Evolutionary conservation across 2,888 invertebrate genomes (phyloP), one percentile per base, ranked within the genome.

Genomic region (Adelphocoris suturalis): DNA sequence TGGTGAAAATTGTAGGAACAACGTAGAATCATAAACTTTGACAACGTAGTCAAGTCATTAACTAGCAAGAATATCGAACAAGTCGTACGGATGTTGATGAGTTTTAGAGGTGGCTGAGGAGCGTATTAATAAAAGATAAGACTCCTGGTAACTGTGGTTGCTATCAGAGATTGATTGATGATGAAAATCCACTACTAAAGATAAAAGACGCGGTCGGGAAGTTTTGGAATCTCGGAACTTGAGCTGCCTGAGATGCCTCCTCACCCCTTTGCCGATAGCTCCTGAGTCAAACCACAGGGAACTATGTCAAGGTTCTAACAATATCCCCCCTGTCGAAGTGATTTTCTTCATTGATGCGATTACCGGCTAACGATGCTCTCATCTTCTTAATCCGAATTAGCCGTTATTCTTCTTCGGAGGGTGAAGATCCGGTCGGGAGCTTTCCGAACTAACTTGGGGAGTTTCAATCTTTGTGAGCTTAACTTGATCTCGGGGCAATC

Each of bases 311-410:
- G 68, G 68, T 68, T 68, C 23, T 68, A 68, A 68, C 68, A 68
- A 68, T 68, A 68, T 68, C 68, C 19, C 19, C 68, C 68, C 61
- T 61, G 61, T 68, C 68, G 68, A 68, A 68, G 68, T 68, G 68
- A 68, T 68, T 68, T 68, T 68, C 68, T 68, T 68, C 68, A 68
- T 68, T 68, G 68, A 68, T 68, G 68, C 27, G 68, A 68, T 68
- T 68, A 68, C 68, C 23, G 68, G 68, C 68, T 68, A 68, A 68
- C 68, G 68, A 68, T 68, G 68, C 68, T 68, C 68, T 23, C 68
- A 68, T 68, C 68, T 68, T 23, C 68, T 68, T 68, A 68, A 68
- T 68, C 68, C 68, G 68, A 68, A 68, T 68, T 68, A 68, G 68
- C 68, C 68, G 68, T 68, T 68, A 68, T 68, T 68, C 68, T 68